These are phyloP conservation scores for Stomorhina lunata DNA, from an alignment of 2,888 invertebrate species.

Conservation along the genomic window DNA sequence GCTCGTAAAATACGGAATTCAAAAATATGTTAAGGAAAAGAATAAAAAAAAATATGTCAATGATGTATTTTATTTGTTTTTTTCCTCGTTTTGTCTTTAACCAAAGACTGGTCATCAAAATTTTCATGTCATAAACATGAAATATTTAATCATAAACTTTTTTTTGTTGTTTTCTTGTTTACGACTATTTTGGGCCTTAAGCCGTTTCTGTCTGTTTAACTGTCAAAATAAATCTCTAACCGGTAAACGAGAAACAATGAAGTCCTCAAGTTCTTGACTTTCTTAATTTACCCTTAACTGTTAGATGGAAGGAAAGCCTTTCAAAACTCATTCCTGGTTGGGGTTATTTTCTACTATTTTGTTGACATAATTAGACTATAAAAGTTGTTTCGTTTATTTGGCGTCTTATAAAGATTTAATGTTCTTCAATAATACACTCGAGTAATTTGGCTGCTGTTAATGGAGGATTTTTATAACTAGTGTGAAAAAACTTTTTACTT, in stretches of 20 bases:
- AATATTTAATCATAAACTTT: conserved; percentile 9
- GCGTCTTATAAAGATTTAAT: neutral
- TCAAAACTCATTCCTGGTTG: neutral
- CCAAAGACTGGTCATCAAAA: neutral
- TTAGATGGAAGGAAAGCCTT: neutral
- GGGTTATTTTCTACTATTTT: neutral
- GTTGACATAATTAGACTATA: neutral
- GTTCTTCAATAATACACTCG: neutral
- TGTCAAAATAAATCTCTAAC: neutral
- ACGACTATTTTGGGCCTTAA: neutral
- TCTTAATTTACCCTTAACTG: neutral
- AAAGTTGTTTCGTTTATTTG: neutral
- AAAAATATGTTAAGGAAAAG: too few species aligned
- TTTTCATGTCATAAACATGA: neutral
- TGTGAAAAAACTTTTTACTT: neutral
- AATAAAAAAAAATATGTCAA: neutral
- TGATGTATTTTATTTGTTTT: neutral
- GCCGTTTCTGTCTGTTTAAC: neutral
- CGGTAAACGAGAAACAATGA: neutral
- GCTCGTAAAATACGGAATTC: too few species aligned
- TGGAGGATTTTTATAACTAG: neutral
- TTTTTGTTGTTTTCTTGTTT: neutral
- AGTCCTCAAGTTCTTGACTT: neutral
- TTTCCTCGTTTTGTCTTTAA: too few species aligned
- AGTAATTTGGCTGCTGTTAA: neutral